Conservation (phyloP, 2,113 vertebrate species). For the Colinus virginianus region DNA sequence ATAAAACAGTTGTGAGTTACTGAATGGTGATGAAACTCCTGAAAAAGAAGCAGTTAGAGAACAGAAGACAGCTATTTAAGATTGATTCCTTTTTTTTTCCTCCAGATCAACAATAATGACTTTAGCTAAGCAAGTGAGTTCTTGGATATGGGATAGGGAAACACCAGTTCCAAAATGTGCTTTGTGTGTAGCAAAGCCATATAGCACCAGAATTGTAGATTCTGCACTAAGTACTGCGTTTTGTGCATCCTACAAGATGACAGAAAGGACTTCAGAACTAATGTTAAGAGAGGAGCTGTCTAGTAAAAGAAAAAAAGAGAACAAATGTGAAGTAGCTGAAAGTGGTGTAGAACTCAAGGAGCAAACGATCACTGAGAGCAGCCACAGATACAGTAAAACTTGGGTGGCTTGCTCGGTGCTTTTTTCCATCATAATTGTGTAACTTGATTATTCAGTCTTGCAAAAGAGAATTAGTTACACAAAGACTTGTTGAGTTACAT, state of each 20-base stretch:
- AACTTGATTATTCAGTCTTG: not conserved
- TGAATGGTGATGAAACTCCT: not conserved
- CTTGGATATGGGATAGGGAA: not conserved
- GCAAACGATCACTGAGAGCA: not conserved
- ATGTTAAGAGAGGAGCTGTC: not conserved
- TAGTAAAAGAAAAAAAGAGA: not conserved
- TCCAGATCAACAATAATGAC: not conserved
- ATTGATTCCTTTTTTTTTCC: not conserved
- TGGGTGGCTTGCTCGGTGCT: not conserved
- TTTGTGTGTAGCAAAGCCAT: fast-evolving
- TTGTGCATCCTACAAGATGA: not conserved
- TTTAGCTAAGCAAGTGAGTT: not conserved
- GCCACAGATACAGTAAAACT: not conserved
- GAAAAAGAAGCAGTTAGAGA: not conserved
- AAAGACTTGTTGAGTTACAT: not conserved
- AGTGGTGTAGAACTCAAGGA: not conserved
- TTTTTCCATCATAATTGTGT: not conserved
- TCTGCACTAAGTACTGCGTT: not conserved
- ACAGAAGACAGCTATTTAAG: too few species aligned
- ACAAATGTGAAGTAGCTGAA: not conserved
- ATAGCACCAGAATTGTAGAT: not conserved
- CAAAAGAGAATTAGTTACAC: not conserved
- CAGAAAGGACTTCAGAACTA: not conserved
- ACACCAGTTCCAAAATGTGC: not conserved
- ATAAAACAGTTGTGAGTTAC: not conserved